Evolutionary conservation across 2,888 invertebrate species (phyloP).

Genomic region (Lepetodrilus schrolli): DNA sequence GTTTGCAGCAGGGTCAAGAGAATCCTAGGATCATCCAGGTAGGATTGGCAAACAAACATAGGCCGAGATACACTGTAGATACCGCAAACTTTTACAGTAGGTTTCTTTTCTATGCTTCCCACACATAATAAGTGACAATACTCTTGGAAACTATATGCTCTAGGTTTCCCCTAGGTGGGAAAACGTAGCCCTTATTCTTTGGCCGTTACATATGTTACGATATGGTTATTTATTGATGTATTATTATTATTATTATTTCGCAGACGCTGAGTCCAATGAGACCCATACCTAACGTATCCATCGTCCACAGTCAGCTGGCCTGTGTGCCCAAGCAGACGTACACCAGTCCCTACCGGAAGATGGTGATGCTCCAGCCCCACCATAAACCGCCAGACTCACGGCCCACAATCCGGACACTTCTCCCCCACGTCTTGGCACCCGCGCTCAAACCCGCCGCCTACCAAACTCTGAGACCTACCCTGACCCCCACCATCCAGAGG

Average conservation of each 20-base stretch:
- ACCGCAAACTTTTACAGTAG: too few relatives aligned
- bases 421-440: not conserved
- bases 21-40: not conserved
- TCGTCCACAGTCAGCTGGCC: not conserved
- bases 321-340: not conserved
- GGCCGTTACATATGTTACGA: too few relatives aligned
- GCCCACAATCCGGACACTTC: not conserved
- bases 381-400: not conserved
- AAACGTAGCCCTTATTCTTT: too few relatives aligned
- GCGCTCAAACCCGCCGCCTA: not conserved
- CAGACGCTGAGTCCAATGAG: not conserved
- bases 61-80: too few relatives aligned
- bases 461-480: not conserved
- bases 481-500: not conserved
- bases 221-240: too few relatives aligned
- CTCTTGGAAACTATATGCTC: too few relatives aligned
- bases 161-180: too few relatives aligned
- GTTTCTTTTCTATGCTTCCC: too few relatives aligned
- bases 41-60: too few relatives aligned
- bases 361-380: not conserved
- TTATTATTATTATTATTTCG: too few relatives aligned
- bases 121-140: too few relatives aligned
- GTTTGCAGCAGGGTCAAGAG: not conserved
- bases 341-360: not conserved
- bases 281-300: not conserved